phyloP scores from a whole-genome alignment of 2,113 vertebrate genomes.

The Pseudonaja textilis region DNA sequence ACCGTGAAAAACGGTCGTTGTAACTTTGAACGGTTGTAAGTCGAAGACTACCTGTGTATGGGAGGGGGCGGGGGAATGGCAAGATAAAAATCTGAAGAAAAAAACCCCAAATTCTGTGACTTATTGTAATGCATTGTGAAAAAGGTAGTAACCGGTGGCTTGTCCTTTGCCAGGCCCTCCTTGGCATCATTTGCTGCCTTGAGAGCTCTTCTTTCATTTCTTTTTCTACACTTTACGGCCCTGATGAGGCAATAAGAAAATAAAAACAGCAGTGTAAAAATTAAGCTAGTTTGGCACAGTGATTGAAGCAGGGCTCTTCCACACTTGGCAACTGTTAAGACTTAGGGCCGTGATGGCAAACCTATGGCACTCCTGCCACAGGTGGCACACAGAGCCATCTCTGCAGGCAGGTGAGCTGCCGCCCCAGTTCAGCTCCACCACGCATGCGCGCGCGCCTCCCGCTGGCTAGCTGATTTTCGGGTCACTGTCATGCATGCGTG shows the following conservation, averaged over 20 bases:
- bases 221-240: slow-evolving; percentile 34
- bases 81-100: too few relatives aligned
- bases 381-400: too few relatives aligned
- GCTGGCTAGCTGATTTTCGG: too few relatives aligned
- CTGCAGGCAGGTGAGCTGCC: too few relatives aligned
- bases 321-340: background rate
- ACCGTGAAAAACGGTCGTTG: too few relatives aligned
- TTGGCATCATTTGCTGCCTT: slow-evolving; percentile 47
- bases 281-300: background rate
- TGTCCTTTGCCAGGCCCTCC: slow-evolving; percentile 33
- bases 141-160: background rate
- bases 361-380: too few relatives aligned
- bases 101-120: background rate
- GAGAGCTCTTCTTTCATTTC: slow-evolving; percentile 55
- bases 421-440: too few relatives aligned
- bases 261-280: background rate
- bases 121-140: background rate
- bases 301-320: background rate
- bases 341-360: background rate
- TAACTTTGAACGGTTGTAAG: too few relatives aligned
- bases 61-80: too few relatives aligned
- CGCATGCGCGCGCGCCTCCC: too few relatives aligned
- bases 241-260: slow-evolving; percentile 1
- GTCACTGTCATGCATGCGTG: too few relatives aligned
- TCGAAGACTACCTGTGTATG: too few relatives aligned